Base-by-base conservation (phyloP, 2,113 vertebrate genomes). In the Archocentrus centrarchus region DNA sequence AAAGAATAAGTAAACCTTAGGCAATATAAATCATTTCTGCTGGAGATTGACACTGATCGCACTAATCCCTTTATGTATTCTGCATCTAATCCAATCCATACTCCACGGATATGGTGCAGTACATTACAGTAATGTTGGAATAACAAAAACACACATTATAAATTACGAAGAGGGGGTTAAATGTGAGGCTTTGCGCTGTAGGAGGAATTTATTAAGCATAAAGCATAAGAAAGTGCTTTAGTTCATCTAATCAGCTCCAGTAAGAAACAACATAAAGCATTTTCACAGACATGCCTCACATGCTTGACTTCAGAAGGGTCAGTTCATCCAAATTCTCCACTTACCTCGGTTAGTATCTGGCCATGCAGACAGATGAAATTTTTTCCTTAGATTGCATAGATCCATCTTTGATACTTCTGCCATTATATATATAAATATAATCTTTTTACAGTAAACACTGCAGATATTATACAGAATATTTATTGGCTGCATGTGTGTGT, bases 41-140 rank as follows among this genome's bases (percentile, higher is more conserved):
- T 2, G 7, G 81, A 90, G 84, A 92, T 81, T 92, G 91, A 90
- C 90, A 88, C 70, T 79, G 68, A 90, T 91, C 66, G 3, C 18
- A 59, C 79, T 93, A 93, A 94, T 93, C 92, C 89, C 58, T 82
- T 89, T 79, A 87, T 83, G 64, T 68, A 77, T 92, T 89, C 77
- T 7, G 7, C 63, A 47, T 78, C 75, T 86, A 81, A 89, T 85
- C 89, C 82, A 35, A 76, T 59, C 50, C 58, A 81, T 79, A 47
- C 75, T 68, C 30, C 39, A 82, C 30, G 84, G 73, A 80, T 61
- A 80, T 7, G 50, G 24, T 53, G 70, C n/a, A 32, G 61, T 58
- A 44, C 37, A 75, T 68, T 37, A 55, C 27, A 84, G 13, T n/a
- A 2, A 59, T 44, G 24, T 75, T 35, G 70, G 85, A 68, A 77